Base-by-base conservation (phyloP, 2,888 invertebrate genomes). In the Byasa hedistus region DNA sequence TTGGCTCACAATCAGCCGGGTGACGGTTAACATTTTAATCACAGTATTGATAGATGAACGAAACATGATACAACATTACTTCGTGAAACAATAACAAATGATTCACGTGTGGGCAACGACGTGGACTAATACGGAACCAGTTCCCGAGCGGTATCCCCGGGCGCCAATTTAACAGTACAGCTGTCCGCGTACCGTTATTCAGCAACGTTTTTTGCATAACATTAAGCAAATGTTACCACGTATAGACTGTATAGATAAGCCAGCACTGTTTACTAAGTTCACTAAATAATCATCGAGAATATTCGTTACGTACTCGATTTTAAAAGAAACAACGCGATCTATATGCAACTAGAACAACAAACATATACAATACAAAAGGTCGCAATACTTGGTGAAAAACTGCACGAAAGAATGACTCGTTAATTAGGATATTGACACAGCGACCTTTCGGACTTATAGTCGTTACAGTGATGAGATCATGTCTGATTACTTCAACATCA, bases 101-200 rank as follows among this genome's bases (percentile, higher is more conserved):
- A 60, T 32, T 44, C 39, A 24, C 39, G 64, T 52, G 59, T 59
- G 58, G 39, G 54, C 59, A 48, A 5, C 23, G 60, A 56, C 60
- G 56, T 24, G 48, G 19, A 52, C 39, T 61, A 51, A 57, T 52
- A 61, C 23, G 57, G 66, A 66, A 62, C 66, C 57, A 62, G 66
- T 66, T 62, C 54, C 62, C 52, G 62, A 24, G 62, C 52, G 58
- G 57, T 61, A 57, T 55, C 66, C 58, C 36, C 61, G 57, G 54
- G 54, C 66, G 66, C 57, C 66, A 66, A 62, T 66, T 66, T 66
- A 62, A 66, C 61, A 52, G 57, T 66, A 58, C 61, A 58, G 54
- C 61, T 61, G 65, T 58, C 58, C 23, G 17, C 22, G 54, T 17
- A 62, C 66, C 62, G 66, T 66, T 66, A 66, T 24, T 24, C 57